Evolutionary conservation across 30 jellyfish, hydroid and myxozoan genomes (phyloP).

Genomic region (Rhopilema esculentum): DNA sequence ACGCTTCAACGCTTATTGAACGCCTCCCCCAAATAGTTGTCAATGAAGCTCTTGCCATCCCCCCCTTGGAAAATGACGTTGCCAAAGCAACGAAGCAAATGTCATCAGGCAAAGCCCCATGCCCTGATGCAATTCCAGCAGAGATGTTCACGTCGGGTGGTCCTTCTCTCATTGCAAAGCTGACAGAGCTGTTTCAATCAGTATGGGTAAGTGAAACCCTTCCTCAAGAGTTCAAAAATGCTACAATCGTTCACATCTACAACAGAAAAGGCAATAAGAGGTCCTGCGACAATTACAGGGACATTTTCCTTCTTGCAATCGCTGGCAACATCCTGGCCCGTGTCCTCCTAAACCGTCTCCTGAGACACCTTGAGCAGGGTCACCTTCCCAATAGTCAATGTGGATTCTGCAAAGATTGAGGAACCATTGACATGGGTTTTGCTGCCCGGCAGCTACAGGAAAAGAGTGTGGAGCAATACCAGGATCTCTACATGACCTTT

Average conservation of each 20-base stretch:
- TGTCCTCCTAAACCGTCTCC: conserved; percentile 28
- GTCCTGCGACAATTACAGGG: conserved; percentile 18
- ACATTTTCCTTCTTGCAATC: conserved; percentile 31
- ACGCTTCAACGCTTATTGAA: background rate
- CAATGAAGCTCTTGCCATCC: no score
- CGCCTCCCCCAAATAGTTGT: background rate
- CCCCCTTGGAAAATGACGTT: background rate
- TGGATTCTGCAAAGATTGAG: background rate
- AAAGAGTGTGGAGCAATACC: background rate
- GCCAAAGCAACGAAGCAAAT: background rate
- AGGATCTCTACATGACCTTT: background rate
- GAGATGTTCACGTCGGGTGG: background rate
- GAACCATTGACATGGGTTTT: background rate
- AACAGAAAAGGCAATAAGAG: conserved; percentile 27
- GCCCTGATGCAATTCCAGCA: background rate
- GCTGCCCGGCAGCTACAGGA: background rate
- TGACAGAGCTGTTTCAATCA: background rate
- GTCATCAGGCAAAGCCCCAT: background rate
- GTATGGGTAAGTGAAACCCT: background rate
- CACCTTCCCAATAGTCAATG: background rate
- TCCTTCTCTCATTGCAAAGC: background rate
- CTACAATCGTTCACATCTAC: conserved; percentile 17
- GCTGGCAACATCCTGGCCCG: conserved; percentile 45
- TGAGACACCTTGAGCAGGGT: background rate
- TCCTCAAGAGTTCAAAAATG: conserved; percentile 53